A percentile compares a stretch with the other conserved stretches of the same genome.
Conservation (phyloP, 2,113 vertebrate genomes). For the Rhinolophus ferrumequinum region DNA sequence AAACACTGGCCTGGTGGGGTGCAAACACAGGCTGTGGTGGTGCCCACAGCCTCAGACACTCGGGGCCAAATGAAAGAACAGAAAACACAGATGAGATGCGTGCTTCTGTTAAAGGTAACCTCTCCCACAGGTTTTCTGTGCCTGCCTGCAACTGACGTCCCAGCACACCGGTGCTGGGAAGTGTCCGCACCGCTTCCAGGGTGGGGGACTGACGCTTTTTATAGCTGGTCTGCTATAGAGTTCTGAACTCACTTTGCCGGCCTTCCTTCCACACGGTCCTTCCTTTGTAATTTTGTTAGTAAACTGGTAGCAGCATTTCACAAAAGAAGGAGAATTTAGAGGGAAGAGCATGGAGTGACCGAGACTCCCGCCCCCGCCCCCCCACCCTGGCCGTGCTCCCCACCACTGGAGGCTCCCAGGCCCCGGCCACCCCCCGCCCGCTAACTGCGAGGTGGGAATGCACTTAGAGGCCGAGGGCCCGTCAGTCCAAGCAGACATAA, state of each 20-base stretch:
- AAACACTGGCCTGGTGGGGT: conserved; percentile 67
- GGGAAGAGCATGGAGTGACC: conserved; percentile 75
- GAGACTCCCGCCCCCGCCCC: conserved; percentile 72
- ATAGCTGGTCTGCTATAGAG: conserved; percentile 86
- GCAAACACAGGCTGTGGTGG: conserved; percentile 53
- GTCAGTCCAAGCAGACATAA: conserved; percentile 96
- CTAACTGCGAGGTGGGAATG: conserved; percentile 88
- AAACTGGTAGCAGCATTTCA: conserved; percentile 94
- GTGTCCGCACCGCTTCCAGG: conserved; percentile 74
- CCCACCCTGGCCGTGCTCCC: not conserved
- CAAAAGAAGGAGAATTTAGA: conserved; percentile 87
- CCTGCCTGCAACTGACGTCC: conserved; percentile 85
- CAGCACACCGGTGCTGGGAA: conserved; percentile 83
- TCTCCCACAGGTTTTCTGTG: conserved; percentile 87
- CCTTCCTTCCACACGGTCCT: conserved; percentile 83
- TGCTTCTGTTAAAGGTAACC: conserved; percentile 90
- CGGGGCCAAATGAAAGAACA: conserved; percentile 84
- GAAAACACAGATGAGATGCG: conserved; percentile 94
- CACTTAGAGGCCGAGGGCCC: conserved; percentile 70
- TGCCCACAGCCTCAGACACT: conserved; percentile 85
- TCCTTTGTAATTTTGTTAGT: conserved; percentile 89
- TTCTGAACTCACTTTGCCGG: conserved; percentile 85
- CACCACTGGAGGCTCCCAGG: not conserved
- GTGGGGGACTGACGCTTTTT: conserved; percentile 83
- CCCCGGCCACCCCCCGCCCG: conserved; percentile 73